phyloP scores from a whole-genome alignment of 2,113 vertebrate species.

The Bubo bubo region DNA sequence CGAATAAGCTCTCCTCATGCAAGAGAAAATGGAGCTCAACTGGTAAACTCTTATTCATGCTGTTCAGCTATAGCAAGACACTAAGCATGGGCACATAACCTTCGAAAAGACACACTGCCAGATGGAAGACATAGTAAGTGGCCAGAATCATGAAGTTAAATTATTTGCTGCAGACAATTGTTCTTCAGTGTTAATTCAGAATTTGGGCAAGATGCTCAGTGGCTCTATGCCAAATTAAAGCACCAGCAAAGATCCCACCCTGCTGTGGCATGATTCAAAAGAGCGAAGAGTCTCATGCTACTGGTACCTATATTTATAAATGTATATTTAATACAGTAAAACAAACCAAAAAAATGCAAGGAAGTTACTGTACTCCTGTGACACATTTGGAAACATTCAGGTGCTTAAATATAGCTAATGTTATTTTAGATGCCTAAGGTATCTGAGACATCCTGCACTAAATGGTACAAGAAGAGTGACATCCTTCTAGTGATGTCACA shows the following conservation, averaged over 20 bases:
- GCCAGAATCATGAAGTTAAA: not conserved
- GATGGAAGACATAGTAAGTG: not conserved
- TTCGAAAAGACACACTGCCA: not conserved
- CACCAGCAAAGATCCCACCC: not conserved
- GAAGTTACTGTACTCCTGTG: not conserved
- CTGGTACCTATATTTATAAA: not conserved
- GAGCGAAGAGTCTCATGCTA: not conserved
- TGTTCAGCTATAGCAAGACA: not conserved
- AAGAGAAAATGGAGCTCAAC: not conserved
- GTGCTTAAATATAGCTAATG: not conserved
- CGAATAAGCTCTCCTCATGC: not conserved
- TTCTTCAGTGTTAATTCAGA: not conserved
- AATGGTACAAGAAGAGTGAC: not conserved
- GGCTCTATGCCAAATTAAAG: not conserved
- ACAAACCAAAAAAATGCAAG: not conserved
- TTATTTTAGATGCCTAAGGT: not conserved
- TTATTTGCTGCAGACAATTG: not conserved
- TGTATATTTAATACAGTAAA: not conserved
- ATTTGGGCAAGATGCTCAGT: not conserved
- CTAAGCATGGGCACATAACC: not conserved
- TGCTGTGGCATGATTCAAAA: not conserved
- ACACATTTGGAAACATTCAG: not conserved
- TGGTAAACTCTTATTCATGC: not conserved
- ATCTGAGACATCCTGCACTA: not conserved
- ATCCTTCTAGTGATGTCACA: not conserved